phyloP scores from a whole-genome alignment of 2,113 vertebrate genomes.

The Rafetus swinhoei region DNA sequence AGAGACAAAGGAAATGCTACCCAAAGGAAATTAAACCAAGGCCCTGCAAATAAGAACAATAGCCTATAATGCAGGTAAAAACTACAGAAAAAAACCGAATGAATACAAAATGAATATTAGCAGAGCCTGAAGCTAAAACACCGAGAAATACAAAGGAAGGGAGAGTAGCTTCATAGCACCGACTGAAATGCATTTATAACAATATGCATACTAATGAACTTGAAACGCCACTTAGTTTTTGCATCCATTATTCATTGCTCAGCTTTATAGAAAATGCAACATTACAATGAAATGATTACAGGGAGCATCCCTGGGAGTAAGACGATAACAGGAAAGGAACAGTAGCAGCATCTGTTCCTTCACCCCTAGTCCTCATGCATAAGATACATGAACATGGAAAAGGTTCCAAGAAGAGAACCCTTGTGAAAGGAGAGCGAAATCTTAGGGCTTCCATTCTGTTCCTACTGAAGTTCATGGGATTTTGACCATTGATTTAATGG shows the following conservation, averaged over 20 bases:
- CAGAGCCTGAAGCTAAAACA: slow-evolving; percentile 61
- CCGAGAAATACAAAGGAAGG: slow-evolving; percentile 66
- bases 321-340: slow-evolving; percentile 66
- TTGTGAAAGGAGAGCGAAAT: slow-evolving; percentile 8
- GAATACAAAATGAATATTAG: slow-evolving; percentile 66
- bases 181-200: slow-evolving; percentile 67
- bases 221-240: slow-evolving; percentile 72
- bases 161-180: slow-evolving; percentile 62
- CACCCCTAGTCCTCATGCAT: not conserved
- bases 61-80: slow-evolving; percentile 67
- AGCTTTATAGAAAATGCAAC: slow-evolving; percentile 57
- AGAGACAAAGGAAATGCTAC: slow-evolving; percentile 68
- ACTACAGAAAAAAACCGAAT: slow-evolving; percentile 63
- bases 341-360: slow-evolving; percentile 66
- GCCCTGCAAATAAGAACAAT: slow-evolving; percentile 74
- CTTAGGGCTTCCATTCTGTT: not conserved
- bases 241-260: slow-evolving; percentile 78
- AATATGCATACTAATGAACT: slow-evolving; percentile 76
- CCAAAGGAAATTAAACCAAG: slow-evolving; percentile 73
- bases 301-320: slow-evolving; percentile 59
- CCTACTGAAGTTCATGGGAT: not conserved
- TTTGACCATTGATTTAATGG: not conserved
- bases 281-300: slow-evolving; percentile 63
- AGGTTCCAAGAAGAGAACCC: slow-evolving; percentile 20
- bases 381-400: slow-evolving; percentile 9